Base-by-base conservation (phyloP, 2,888 invertebrate genomes). In the Stenchaetothrips biformis region DNA sequence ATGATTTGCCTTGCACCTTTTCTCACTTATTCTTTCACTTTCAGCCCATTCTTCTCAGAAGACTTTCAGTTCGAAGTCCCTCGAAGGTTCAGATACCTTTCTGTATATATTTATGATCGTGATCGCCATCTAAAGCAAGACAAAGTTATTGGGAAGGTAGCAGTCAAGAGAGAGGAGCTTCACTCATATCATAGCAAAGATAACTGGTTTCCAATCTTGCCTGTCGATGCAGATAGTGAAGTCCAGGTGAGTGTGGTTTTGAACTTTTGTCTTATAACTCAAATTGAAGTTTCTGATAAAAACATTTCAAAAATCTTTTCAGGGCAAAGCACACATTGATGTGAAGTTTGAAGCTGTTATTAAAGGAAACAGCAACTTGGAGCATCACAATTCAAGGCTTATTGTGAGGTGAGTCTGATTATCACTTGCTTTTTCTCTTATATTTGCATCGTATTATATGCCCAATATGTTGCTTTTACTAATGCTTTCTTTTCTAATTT, bases 21-120 rank as follows among this genome's bases (percentile, higher is more conserved):
- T 37, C 37, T 37, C 37, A 37, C 80, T 79, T 80, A 67, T 48
- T 62, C 67, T 77, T 79, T 80, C 81, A 78, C 80, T 92, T 90
- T 83, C 87, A 93, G 93, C 87, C 96, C 96, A 83, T 96, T 96
- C 88, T 96, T 95, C 87, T 95, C 95, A 82, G 96, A 96, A 87
- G 96, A 96, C 87, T 96, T 95, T 88, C 94, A 95, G 87, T 96
- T 96, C 86, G 95, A 96, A 87, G 95, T 97, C 83, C 96, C 97
- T 79, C 90, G 95, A 84, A 91, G 93, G 87, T 97, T 97, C 88
- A 92, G 96, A 84, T 95, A 93, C 88, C 90, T 97, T 82, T 94
- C 95, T 83, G 92, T 96, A 84, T 96, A 95, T 88, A 92, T 96
- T 84, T 95, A 93, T 88, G 96, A 96, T 87, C 90, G 94, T 83